Percentiles rank a stretch among this genome's conserved stretches.
phyloP scores from a whole-genome alignment of 2,113 vertebrate species.

The Lepisosteus oculatus region DNA sequence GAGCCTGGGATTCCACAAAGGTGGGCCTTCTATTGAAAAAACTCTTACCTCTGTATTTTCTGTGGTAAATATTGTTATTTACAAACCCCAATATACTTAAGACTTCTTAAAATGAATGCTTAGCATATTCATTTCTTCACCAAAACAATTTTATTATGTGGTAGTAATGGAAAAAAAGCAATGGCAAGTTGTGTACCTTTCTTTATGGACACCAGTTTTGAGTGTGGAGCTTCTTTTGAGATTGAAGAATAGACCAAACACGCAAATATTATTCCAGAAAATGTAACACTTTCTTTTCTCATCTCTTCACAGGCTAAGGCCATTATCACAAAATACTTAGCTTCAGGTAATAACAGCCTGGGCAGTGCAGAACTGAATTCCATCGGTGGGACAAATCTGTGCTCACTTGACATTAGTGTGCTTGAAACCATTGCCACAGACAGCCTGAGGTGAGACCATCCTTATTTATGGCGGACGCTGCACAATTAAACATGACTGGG shows the following conservation, averaged over 20 bases:
- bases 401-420: constrained; percentile 45
- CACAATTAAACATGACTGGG: neutral
- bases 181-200: neutral
- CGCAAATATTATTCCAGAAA: constrained; percentile 32
- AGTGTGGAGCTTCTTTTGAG: constrained; percentile 4
- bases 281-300: constrained; percentile 45
- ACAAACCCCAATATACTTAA: neutral
- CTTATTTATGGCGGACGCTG: too few species aligned
- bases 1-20: constrained; percentile 45
- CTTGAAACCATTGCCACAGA: constrained; percentile 43
- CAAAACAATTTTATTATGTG: neutral
- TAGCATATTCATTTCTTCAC: neutral
- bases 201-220: neutral
- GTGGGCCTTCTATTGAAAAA: constrained; percentile 32
- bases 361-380: constrained; percentile 45
- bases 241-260: neutral
- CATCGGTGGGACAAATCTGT: constrained; percentile 60
- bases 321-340: constrained; percentile 57
- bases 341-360: constrained; percentile 45
- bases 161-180: neutral
- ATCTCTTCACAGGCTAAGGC: constrained; percentile 54
- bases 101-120: neutral
- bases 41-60: neutral
- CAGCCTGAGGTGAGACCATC: constrained; percentile 64
- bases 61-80: too few species aligned